Evolutionary conservation across 2,888 invertebrate genomes (phyloP).

Genomic region (Ferrisia virgata): DNA sequence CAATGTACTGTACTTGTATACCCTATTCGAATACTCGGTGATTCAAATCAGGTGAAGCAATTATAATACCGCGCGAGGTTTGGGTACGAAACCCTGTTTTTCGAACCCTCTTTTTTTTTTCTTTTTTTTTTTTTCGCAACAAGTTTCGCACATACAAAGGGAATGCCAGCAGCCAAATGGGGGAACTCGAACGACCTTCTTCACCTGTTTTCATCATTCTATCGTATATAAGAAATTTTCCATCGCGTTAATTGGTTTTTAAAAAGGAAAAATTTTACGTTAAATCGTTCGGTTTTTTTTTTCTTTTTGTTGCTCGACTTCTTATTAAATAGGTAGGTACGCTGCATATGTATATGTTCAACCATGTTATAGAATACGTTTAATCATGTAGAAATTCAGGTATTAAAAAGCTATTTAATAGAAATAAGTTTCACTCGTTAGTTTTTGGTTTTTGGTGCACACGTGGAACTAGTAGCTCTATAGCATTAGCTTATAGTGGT

Average conservation of each 20-base stretch:
- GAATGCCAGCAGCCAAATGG: not conserved
- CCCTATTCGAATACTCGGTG: not conserved
- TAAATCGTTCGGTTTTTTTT: not conserved
- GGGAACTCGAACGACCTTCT: not conserved
- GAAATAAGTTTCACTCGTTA: not conserved
- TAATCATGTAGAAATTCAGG: constrained; percentile 15
- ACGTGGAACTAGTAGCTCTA: not conserved
- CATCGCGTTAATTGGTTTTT: not conserved
- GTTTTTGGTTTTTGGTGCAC: not conserved
- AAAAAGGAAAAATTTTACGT: not conserved
- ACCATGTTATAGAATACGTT: not conserved
- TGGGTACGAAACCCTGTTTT: not conserved
- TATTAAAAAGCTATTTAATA: not conserved
- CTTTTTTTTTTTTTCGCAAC: constrained; percentile 28
- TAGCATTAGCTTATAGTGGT: no score
- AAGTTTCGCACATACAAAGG: not conserved
- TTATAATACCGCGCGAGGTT: not conserved
- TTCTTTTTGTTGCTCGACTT: not conserved
- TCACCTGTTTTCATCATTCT: not conserved
- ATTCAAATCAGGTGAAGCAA: constrained; percentile 4
- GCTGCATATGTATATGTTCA: no score
- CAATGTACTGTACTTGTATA: not conserved
- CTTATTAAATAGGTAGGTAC: not conserved
- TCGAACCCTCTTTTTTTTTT: not conserved
- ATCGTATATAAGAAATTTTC: not conserved